Base-by-base conservation (phyloP, 2,888 invertebrate genomes). In the Eremobia ochroleuca region DNA sequence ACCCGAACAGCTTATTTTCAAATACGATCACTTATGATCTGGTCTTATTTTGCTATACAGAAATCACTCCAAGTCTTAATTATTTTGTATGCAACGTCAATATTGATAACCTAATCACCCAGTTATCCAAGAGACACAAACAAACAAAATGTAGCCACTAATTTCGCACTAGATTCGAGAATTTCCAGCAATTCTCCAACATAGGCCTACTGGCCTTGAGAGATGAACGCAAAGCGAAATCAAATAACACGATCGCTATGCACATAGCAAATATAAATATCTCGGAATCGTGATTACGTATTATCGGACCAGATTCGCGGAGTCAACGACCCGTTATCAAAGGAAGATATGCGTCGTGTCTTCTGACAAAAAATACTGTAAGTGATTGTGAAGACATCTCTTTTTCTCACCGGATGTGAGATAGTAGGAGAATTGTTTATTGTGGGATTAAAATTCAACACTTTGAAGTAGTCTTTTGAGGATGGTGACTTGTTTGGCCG, bases 291-390 rank as follows among this genome's bases (percentile, higher is more conserved):
- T 86, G 85, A 89, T 87, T 88, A 85, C 81, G 66, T 80, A 81
- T 76, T 85, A 81, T 79, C 79, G 73, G 77, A 37, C 77, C 81
- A 85, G 86, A 88, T 91, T 90, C 84, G 88, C 85, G 76, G 77
- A 87, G 83, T 90, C 88, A 89, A 82, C 40, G 91, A 69, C 83
- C 90, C 75, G 52, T 88, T 91, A 91, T 92, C 91, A 87, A 37
- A 65, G 31, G 72, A 69, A 79, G 74, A 73, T 67, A 77, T 66
- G 64, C 46, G 69, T 72, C 34, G 62, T 72, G 75, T 77, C 64
- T 71, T 34, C 61, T 58, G 25, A 81, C 87, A 77, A 87, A 87
- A 85, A 87, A 82, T 82, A 81, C 79, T 65, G 67, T 72, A 61
- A 77, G 69, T 82, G 82, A 59, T 73, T 68, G 71, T 84, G 77